These are phyloP conservation scores for Cryptoprocta ferox DNA, from an alignment of 2,797 vertebrate genomes.

Conservation along the genomic window DNA sequence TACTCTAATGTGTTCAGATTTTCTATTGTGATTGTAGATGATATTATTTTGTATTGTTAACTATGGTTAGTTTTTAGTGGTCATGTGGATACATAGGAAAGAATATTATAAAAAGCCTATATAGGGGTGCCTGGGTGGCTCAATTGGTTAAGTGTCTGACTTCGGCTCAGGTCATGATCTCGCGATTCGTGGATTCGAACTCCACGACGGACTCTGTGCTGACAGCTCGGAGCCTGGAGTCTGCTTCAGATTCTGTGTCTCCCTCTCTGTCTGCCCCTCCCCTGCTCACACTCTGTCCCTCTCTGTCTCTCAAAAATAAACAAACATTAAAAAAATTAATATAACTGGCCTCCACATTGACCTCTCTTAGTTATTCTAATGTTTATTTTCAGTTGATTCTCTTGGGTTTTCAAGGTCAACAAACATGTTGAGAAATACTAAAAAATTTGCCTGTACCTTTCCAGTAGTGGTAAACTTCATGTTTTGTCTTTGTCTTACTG, in stretches of 20 bases:
- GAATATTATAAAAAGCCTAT: not conserved
- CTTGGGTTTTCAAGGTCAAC: not conserved
- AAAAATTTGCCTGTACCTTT: not conserved
- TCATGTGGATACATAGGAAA: not conserved
- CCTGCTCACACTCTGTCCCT: too few relatives aligned
- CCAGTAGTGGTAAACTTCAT: not conserved
- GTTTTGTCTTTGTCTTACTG: not conserved
- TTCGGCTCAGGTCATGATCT: too few relatives aligned
- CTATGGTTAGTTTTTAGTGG: not conserved
- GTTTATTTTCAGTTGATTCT: not conserved
- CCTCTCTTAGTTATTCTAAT: not conserved
- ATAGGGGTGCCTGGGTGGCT: too few relatives aligned
- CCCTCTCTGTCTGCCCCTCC: too few relatives aligned
- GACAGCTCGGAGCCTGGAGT: too few relatives aligned
- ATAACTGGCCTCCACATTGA: not conserved
- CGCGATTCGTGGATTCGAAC: too few relatives aligned
- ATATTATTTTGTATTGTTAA: not conserved
- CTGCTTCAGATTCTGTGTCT: too few relatives aligned
- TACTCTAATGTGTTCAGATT: not conserved
- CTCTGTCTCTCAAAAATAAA: too few relatives aligned
- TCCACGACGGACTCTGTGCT: too few relatives aligned
- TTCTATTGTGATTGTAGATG: not conserved
- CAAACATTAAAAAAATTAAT: too few relatives aligned
- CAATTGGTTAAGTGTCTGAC: too few relatives aligned
- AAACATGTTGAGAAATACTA: not conserved